Conservation (phyloP, 2,113 vertebrate genomes). For the Muntiacus muntjak region DNA sequence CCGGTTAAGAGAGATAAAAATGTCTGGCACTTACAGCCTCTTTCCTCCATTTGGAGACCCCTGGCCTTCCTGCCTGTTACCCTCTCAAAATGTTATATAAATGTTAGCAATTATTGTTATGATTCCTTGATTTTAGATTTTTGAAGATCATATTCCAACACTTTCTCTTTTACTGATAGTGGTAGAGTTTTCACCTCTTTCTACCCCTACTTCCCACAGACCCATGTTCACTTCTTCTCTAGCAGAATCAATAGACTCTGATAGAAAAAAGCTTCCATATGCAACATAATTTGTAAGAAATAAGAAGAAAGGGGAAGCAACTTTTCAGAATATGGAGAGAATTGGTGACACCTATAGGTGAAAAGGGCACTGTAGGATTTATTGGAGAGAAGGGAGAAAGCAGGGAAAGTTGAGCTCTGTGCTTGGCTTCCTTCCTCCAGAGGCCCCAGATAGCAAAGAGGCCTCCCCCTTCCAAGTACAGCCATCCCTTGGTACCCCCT, state of each 20-base stretch:
- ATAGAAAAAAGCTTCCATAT: neutral
- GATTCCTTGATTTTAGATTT: neutral
- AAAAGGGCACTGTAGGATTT: neutral
- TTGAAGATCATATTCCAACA: neutral
- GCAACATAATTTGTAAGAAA: neutral
- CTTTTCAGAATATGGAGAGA: neutral
- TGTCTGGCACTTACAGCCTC: too few species aligned
- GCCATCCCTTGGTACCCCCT: neutral
- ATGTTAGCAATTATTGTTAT: neutral
- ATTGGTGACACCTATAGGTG: neutral
- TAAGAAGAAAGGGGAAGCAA: neutral
- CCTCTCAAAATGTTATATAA: neutral
- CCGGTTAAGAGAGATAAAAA: too few species aligned
- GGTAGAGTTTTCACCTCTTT: neutral
- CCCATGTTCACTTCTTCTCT: neutral
- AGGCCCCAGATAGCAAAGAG: neutral
- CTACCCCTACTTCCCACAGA: neutral
- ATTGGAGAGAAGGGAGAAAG: neutral
- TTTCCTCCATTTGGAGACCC: too few species aligned
- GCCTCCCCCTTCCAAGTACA: neutral
- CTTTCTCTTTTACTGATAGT: neutral
- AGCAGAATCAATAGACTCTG: neutral
- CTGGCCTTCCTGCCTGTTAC: too few species aligned
- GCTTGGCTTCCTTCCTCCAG: neutral
- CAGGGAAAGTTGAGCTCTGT: neutral